phyloP scores from a whole-genome alignment of 2,797 vertebrate genomes.

The Poecile montanus region DNA sequence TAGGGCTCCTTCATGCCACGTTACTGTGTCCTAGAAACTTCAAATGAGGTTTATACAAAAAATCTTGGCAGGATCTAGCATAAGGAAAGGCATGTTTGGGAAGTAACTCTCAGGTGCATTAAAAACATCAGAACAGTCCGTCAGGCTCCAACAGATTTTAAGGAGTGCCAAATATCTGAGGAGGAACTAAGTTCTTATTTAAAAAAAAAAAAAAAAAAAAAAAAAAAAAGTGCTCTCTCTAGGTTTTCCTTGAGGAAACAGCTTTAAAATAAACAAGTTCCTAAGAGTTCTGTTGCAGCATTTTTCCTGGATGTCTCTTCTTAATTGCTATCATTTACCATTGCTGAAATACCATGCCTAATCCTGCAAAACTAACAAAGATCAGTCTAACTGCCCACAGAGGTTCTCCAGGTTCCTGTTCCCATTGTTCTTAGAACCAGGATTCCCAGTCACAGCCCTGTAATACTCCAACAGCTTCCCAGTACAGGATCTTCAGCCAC shows the following conservation, averaged over 20 bases:
- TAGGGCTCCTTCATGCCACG: not conserved
- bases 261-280: not conserved
- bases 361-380: not conserved
- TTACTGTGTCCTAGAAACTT: slow-evolving; percentile 41
- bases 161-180: slow-evolving; percentile 43
- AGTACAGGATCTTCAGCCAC: not conserved
- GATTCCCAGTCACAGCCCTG: not conserved
- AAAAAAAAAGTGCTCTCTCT: not conserved
- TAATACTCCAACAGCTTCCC: not conserved
- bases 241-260: not conserved
- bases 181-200: not conserved
- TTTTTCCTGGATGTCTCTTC: not conserved
- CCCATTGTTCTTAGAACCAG: not conserved
- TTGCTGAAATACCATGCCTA: not conserved
- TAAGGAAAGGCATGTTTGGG: slow-evolving; percentile 28
- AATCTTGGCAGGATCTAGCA: slow-evolving; percentile 54
- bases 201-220: too few species aligned
- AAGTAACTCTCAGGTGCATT: slow-evolving; percentile 59
- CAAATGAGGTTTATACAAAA: slow-evolving; percentile 43
- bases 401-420: not conserved
- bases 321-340: not conserved
- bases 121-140: not conserved
- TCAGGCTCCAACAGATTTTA: slow-evolving; percentile 46
- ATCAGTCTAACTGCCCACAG: not conserved
- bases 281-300: not conserved